Base-by-base conservation (phyloP, 2,888 invertebrate species). In the Nemoura dubitans region DNA sequence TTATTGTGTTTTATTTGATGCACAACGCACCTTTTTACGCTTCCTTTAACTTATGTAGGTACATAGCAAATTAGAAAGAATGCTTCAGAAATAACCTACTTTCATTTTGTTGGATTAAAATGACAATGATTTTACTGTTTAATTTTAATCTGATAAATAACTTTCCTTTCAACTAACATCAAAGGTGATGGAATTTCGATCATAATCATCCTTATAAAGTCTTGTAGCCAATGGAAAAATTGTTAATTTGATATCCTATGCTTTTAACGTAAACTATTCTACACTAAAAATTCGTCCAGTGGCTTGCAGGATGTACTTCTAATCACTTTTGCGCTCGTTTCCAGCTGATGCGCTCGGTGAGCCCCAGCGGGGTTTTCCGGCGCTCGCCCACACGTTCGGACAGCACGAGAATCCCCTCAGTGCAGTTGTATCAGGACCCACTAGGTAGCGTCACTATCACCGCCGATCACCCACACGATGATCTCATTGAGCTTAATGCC, bases 331-430 rank as follows among this genome's bases (percentile, higher is more conserved):
- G 6, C 59, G 59, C 14, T 1, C 81, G 88, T 88, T 89, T 89
- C 85, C 89, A 95, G 95, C 91, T 96, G 88, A 94, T 95, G 90
- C 93, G 94, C 89, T 94, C 86, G 10, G 81, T 87, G 83, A 86
- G 86, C 77, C 87, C 88, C 7, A 83, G 85, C 16, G 86, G 85
- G 78, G 81, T 86, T 59, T 85, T 82, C 78, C 36, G 59, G 30
- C 28, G 76, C 78, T 80, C 29, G 27, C n/a, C 14, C 80, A 26
- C 42, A 10, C 21, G 25, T 3, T 81, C 81, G n/a, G 30, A n/a
- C 29, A 29, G 81, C 28, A 28, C n/a, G 0, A 6, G n/a, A 30
- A n/a, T 29, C 29, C 28, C 29, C 16, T 27, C 29, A 7, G 81
- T 27, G n/a, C 27, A 27, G 78, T 26, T 88, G 28, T 86, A 83